Evolutionary conservation across 35 echinoderm and acorn worm genomes (phyloP).

Genomic region (Amphiura filiformis): DNA sequence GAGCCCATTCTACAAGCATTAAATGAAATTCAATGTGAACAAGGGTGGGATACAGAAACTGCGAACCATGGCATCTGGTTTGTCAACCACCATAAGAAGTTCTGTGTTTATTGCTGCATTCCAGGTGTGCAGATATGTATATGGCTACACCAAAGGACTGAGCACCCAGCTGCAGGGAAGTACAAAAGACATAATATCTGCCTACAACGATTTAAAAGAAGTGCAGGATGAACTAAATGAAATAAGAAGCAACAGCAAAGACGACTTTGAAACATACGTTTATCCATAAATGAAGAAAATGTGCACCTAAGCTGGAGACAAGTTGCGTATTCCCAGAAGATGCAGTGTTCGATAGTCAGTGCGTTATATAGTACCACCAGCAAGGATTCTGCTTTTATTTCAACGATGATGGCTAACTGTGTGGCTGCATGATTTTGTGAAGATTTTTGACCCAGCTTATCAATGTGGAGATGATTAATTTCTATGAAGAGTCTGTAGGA

Average conservation of each 20-base stretch:
- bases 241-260: not conserved
- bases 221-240: conserved; percentile 1
- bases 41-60: not conserved
- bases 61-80: not conserved
- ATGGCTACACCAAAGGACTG: not conserved
- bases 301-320: not conserved
- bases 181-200: not conserved
- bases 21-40: not conserved
- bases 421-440: too few relatives aligned
- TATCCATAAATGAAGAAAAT: not conserved
- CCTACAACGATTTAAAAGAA: not conserved
- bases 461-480: too few relatives aligned
- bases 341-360: not conserved
- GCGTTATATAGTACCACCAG: too few relatives aligned
- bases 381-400: too few relatives aligned
- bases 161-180: not conserved
- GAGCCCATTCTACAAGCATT: not conserved
- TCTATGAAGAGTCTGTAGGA: too few relatives aligned
- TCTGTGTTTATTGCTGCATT: not conserved
- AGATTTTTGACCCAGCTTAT: too few relatives aligned
- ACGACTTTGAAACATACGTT: not conserved
- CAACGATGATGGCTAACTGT: too few relatives aligned
- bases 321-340: not conserved
- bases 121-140: not conserved
- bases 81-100: not conserved